phyloP scores from a whole-genome alignment of 2,797 vertebrate genomes.

The Sciurus carolinensis region DNA sequence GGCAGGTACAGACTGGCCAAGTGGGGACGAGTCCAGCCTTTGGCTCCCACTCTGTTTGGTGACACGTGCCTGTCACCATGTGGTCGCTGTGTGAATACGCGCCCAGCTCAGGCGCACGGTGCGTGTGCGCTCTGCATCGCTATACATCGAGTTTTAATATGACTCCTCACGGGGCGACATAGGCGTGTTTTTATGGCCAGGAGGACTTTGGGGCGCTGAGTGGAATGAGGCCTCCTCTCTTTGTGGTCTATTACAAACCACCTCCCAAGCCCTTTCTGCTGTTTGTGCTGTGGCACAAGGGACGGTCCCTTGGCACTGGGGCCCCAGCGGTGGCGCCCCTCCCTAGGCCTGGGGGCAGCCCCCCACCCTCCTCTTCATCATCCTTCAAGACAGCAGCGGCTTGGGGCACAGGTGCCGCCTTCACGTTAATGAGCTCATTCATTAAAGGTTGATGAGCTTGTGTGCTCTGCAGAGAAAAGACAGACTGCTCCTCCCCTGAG shows the following conservation, averaged over 20 bases:
- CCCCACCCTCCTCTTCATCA: neutral
- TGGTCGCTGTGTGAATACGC: neutral
- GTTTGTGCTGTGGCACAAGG: neutral
- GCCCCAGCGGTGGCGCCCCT: neutral
- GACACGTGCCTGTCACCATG: neutral
- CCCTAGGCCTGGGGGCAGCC: neutral
- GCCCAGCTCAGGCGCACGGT: neutral
- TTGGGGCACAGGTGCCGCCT: neutral
- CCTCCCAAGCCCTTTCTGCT: neutral
- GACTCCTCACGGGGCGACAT: neutral
- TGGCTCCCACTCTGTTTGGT: neutral
- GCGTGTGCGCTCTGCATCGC: neutral
- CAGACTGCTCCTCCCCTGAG: neutral
- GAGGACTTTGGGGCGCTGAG: neutral
- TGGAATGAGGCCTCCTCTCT: rapidly evolving
- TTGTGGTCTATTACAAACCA: rapidly evolving
- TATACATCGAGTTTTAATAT: neutral
- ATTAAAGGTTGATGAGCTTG: neutral
- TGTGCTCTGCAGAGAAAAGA: neutral
- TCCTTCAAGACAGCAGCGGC: no score
- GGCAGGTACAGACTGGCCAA: neutral
- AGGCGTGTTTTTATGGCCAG: neutral
- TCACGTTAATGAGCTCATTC: neutral
- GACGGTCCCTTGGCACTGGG: neutral
- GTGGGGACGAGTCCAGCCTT: neutral